Conservation (phyloP, 2,888 invertebrate genomes). For the Isotomurus palustris region DNA sequence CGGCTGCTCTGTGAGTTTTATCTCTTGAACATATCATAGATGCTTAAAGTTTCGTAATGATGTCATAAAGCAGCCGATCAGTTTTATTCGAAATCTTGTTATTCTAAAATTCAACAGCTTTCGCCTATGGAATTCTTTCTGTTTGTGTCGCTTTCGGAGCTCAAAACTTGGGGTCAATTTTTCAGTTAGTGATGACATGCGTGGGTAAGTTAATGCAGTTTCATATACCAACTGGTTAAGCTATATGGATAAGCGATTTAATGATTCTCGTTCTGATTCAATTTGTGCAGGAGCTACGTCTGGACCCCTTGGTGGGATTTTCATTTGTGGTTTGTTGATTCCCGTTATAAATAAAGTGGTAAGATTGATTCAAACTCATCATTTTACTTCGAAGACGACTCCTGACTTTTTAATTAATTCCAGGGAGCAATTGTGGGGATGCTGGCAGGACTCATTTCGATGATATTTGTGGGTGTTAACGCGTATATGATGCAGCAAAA, state of each 20-base stretch:
- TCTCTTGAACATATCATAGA: too few species aligned
- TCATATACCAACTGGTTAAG: too few species aligned
- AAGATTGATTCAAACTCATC: background rate
- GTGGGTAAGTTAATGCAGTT: conserved; percentile 12
- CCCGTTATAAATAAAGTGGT: conserved; percentile 41
- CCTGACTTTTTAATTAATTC: conserved; percentile 3
- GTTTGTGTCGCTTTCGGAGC: conserved; percentile 33
- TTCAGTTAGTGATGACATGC: conserved; percentile 29
- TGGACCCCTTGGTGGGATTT: conserved; percentile 40
- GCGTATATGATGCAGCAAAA: conserved; percentile 30
- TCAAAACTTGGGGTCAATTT: conserved; percentile 35
- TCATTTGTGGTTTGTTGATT: conserved; percentile 42
- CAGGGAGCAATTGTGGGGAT: conserved; percentile 45
- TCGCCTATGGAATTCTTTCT: conserved; percentile 34
- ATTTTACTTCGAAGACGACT: background rate
- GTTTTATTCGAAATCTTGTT: too few species aligned
- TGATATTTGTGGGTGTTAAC: conserved; percentile 37
- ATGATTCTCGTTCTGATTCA: conserved; percentile 26
- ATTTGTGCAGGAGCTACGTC: conserved; percentile 33
- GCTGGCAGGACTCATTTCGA: conserved; percentile 29
- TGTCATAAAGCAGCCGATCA: too few species aligned
- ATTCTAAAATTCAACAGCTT: conserved; percentile 13
- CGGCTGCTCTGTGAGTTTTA: conserved; percentile 58
- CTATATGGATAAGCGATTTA: too few species aligned
- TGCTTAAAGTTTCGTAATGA: too few species aligned